These are phyloP conservation scores for Varecia variegata DNA, from an alignment of 2,797 vertebrate genomes.

Conservation along the genomic window DNA sequence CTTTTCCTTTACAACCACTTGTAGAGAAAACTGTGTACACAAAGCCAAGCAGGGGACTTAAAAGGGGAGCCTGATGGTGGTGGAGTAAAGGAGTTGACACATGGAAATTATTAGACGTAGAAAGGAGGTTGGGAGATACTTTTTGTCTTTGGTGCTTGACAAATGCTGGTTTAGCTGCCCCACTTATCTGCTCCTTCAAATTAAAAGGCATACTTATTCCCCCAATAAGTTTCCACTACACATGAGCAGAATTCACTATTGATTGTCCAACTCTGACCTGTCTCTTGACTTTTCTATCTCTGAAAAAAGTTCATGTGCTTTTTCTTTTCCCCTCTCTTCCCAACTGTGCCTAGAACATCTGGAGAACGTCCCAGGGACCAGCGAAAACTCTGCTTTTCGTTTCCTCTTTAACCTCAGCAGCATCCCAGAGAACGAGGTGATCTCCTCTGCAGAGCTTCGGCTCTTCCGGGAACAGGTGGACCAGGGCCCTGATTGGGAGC, in stretches of 20 bases:
- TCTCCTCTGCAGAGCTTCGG: constrained; percentile 96
- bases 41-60: constrained; percentile 63
- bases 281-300: constrained; percentile 26
- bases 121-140: constrained; percentile 60
- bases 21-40: constrained; percentile 71
- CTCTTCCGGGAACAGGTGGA: constrained; percentile 93
- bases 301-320: constrained; percentile 55
- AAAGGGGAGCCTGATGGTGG: constrained; percentile 60
- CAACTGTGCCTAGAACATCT: constrained; percentile 90
- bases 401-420: constrained; percentile 99
- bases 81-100: constrained; percentile 61
- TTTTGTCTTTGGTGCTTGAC: constrained; percentile 66
- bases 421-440: constrained; percentile 95
- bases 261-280: background rate
- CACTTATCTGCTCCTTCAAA: background rate
- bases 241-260: background rate
- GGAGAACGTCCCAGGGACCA: constrained; percentile 84
- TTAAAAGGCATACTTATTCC: background rate
- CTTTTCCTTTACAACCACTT: constrained; percentile 70
- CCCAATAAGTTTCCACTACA: background rate
- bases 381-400: constrained; percentile 85
- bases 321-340: constrained; percentile 33
- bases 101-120: constrained; percentile 75
- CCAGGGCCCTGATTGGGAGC: constrained; percentile 84
- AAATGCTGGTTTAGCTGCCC: background rate